Evolutionary conservation across 1,140 invertebrate species (phyloP), one percentile per base, ranked within the genome.

Genomic region (Brachionus rotundiformis): DNA sequence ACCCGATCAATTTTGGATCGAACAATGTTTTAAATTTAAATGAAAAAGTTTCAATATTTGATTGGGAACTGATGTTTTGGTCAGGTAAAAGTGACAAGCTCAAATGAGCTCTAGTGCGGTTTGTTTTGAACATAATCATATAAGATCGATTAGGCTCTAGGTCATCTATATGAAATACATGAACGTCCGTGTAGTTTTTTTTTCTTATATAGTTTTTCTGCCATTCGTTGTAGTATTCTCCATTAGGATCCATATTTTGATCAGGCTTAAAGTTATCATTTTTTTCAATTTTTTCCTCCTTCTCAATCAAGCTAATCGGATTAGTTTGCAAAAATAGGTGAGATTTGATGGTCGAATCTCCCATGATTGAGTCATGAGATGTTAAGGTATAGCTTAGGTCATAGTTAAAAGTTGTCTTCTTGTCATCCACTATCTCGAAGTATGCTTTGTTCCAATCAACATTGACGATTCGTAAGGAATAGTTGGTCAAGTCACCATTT

Each of bases 401-500:
- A 29, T 73, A 73, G 16, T 73, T 73, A 13, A 73, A 41, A 7
- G 68, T 73, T 44, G 68, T 73, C 11, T 73, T 73, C 19, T 73
- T 73, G 19, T 73, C 68, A 19, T 73, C 68, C 4, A 44, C 10
- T 44, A 73, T 23, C 27, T 73, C 68, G n/a, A 73, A 73, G 25
- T 13, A 25, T 1, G 29, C 68, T 27, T 23, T 44, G 23, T 73
- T 23, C 19, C 31, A 73, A 1, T 73, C 68, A 5, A 73, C 68
- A 4, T 73, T 41, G n/a, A 39, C 10, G 5, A 71, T 36, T 71
- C 19, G 36, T 33, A 71, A 19, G 8, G 29, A 31, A 39, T 39
- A 71, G 39, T 71, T 27, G 27, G 61, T n/a, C 25, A 63, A 4
- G 16, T 63, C 29, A 27, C 61, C 25, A 2, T 19, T 59, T 63